A percentile compares a stretch with the other conserved stretches of the same genome.
phyloP scores from a whole-genome alignment of 2,113 vertebrate species.

The Chroicocephalus ridibundus region DNA sequence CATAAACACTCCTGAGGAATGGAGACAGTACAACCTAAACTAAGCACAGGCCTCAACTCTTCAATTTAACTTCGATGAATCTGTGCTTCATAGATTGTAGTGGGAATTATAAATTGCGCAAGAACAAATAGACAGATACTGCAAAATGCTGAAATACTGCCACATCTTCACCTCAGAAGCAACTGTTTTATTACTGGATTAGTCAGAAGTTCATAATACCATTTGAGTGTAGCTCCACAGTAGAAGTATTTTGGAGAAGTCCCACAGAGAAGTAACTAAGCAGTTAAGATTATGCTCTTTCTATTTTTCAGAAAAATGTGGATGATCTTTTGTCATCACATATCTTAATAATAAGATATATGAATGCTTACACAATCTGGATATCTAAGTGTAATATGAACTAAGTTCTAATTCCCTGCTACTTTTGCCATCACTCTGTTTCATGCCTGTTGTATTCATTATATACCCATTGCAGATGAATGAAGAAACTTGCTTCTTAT shows the following conservation, averaged over 20 bases:
- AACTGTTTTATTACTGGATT: background rate
- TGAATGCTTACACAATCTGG: background rate
- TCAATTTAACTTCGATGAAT: background rate
- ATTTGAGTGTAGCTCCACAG: background rate
- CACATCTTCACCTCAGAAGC: background rate
- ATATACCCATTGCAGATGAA: background rate
- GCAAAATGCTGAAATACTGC: background rate
- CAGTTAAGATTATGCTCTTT: background rate
- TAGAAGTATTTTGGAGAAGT: background rate
- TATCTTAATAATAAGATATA: background rate
- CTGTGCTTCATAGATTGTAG: background rate
- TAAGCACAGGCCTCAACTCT: background rate
- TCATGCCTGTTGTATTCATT: background rate
- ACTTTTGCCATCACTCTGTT: background rate
- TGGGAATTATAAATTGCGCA: background rate
- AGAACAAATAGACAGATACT: background rate
- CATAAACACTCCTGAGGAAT: background rate
- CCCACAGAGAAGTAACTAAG: background rate
- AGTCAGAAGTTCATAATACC: background rate
- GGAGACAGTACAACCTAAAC: background rate
- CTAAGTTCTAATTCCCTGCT: background rate
- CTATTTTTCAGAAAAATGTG: background rate
- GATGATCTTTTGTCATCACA: background rate
- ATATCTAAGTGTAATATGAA: background rate
- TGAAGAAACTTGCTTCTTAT: background rate